phyloP scores from a whole-genome alignment of 2,888 invertebrate genomes.

The Drosophila setosimentum region DNA sequence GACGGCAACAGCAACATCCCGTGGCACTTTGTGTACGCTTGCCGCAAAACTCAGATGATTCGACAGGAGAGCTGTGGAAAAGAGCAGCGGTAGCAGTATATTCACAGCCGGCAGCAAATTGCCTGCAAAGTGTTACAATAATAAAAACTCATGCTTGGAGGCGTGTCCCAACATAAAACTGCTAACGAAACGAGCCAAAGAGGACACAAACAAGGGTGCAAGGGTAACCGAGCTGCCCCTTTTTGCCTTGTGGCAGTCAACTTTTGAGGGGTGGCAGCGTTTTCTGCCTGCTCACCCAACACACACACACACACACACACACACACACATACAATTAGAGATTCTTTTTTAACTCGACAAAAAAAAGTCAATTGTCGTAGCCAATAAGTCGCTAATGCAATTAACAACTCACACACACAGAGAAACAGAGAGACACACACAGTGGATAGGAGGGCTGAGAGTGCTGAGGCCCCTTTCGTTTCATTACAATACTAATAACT shows the following conservation, averaged over 20 bases:
- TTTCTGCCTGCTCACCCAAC: constrained; percentile 21
- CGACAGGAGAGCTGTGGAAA: constrained; percentile 36
- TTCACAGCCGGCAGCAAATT: constrained; percentile 75
- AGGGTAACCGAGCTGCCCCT: constrained; percentile 24
- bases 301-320: constrained; percentile 2
- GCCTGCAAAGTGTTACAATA: constrained; percentile 79
- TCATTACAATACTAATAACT: constrained; percentile 78
- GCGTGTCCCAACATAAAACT: constrained; percentile 83
- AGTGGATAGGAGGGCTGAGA: constrained; percentile 10
- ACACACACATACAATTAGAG: constrained; percentile 58
- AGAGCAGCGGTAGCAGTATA: constrained; percentile 33
- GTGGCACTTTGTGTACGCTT: constrained; percentile 60
- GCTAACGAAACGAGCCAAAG: constrained; percentile 57
- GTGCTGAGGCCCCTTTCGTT: constrained; percentile 19
- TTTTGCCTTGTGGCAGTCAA: constrained; percentile 3
- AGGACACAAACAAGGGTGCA: constrained; percentile 17
- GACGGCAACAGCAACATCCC: constrained; percentile 22
- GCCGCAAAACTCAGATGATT: constrained; percentile 59
- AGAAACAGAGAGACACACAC: constrained; percentile 66
- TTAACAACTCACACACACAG: constrained; percentile 71
- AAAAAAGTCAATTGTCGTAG: constrained; percentile 73
- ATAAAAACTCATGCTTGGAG: constrained; percentile 81
- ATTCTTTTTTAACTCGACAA: constrained; percentile 36
- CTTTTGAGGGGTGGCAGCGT: constrained; percentile 48
- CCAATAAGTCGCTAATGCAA: constrained; percentile 80